Conservation (phyloP, 2,888 invertebrate species). For the Rhyacophila evoluta region DNA sequence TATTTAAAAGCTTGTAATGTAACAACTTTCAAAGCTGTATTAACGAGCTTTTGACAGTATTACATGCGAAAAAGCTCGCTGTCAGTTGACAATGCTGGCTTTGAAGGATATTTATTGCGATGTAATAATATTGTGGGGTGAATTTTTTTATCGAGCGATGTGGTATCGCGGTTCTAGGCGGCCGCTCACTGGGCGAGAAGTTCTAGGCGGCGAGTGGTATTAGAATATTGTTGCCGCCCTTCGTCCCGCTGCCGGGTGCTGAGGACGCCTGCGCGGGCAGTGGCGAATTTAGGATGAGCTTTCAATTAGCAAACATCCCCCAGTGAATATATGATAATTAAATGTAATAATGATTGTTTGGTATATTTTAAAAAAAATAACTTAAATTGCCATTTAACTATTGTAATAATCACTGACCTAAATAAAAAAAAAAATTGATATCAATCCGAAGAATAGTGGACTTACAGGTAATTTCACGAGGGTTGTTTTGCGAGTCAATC, state of each 20-base stretch:
- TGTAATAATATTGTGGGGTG: background rate
- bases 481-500: too few species aligned
- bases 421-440: too few species aligned
- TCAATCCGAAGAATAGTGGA: too few species aligned
- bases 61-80: background rate
- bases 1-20: background rate
- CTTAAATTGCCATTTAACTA: too few species aligned
- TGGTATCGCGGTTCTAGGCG: conserved; percentile 9
- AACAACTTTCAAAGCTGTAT: background rate
- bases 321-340: too few species aligned
- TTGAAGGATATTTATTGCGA: conserved; percentile 9
- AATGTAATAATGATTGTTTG: too few species aligned
- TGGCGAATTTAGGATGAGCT: background rate
- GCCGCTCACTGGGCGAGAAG: conserved; percentile 19
- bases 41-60: background rate
- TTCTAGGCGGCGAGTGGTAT: conserved; percentile 11
- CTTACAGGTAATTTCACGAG: too few species aligned
- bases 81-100: background rate
- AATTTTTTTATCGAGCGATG: background rate
- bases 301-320: too few species aligned
- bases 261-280: background rate
- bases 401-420: too few species aligned
- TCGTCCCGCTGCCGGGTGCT: background rate
- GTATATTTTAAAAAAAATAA: too few species aligned
- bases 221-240: conserved; percentile 4